These are phyloP conservation scores for Dryococelus australis DNA, from an alignment of 2,888 invertebrate genomes.

Conservation along the genomic window DNA sequence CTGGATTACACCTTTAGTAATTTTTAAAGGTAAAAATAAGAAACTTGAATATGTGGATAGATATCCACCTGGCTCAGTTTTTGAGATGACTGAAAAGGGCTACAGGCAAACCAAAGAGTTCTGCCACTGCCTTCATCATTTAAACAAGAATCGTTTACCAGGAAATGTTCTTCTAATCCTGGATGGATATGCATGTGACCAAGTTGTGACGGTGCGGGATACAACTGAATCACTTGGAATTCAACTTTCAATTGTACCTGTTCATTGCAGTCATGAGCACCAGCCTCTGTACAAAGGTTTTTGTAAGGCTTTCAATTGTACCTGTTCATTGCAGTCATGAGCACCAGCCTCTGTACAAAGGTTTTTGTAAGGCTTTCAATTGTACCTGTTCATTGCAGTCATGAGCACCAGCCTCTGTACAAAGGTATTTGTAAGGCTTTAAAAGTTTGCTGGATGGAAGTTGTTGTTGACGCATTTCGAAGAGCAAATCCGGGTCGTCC, in stretches of 20 bases:
- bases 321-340: no score
- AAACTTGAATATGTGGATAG: no score
- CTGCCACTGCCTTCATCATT: background rate
- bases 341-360: no score
- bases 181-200: background rate
- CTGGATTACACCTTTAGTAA: no score
- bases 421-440: background rate
- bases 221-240: background rate
- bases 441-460: background rate
- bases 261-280: no score
- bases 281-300: no score
- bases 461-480: constrained; percentile 4
- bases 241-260: background rate
- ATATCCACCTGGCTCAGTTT: no score
- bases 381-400: background rate
- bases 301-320: no score
- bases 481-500: background rate
- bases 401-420: background rate
- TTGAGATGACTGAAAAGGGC: no score
- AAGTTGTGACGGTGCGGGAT: background rate
- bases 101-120: no score
- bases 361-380: no score
- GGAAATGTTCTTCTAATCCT: constrained; percentile 3
- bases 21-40: no score
- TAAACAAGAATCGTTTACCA: constrained; percentile 6